These are phyloP conservation scores for Plotosus lineatus DNA, from an alignment of 2,113 vertebrate species.

Conservation along the genomic window DNA sequence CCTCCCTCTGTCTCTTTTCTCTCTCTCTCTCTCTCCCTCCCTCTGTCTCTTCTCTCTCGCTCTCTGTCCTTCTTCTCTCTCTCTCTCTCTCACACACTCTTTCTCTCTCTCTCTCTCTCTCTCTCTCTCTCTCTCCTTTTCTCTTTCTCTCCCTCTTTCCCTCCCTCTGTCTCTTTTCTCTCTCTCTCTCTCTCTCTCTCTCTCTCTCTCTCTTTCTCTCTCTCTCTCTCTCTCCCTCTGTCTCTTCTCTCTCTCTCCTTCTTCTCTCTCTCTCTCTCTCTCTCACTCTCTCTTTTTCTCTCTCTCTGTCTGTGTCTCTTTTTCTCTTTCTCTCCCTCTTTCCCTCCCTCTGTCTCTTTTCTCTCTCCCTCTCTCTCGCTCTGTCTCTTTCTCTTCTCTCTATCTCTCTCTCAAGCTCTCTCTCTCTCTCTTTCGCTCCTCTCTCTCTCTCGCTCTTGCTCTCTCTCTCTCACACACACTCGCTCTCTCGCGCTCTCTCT, in stretches of 20 bases:
- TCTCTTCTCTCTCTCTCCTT: slow-evolving; percentile 1
- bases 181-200: not conserved
- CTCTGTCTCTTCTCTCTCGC: no score
- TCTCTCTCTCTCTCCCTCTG: not conserved
- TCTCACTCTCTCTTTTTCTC: no score
- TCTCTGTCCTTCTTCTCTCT: not conserved
- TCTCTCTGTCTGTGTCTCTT: not conserved
- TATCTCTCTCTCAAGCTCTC: not conserved
- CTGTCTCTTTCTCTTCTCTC: not conserved
- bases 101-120: not conserved
- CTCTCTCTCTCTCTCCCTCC: not conserved
- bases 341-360: no score
- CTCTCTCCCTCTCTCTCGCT: not conserved
- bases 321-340: not conserved
- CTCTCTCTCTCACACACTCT: not conserved
- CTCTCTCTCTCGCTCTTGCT: not conserved
- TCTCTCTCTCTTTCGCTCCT: no score
- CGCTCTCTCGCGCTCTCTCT: no score
- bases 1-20: not conserved
- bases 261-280: not conserved
- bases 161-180: not conserved
- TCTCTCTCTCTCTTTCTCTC: no score
- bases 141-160: no score
- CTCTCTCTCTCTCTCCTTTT: no score
- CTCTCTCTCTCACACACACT: no score